Conservation (phyloP, 2,797 vertebrate genomes). For the Sciurus carolinensis region DNA sequence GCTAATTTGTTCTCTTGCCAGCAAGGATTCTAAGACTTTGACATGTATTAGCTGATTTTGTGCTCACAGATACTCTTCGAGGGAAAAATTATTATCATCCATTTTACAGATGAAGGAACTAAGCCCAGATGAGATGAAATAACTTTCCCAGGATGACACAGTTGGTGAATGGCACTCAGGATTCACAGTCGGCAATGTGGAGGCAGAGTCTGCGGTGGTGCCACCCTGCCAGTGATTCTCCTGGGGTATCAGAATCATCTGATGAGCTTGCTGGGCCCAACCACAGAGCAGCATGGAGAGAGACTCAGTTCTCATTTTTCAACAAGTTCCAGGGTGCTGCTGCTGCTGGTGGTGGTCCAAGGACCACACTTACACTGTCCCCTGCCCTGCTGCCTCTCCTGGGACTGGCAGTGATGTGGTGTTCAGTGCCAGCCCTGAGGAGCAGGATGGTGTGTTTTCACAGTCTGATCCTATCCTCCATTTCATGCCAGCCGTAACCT, state of each 20-base stretch:
- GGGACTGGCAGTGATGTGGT: not conserved
- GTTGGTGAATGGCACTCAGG: not conserved
- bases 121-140: not conserved
- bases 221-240: not conserved
- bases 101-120: slow-evolving; percentile 4
- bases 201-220: not conserved
- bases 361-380: not conserved
- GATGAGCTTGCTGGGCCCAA: not conserved
- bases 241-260: not conserved
- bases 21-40: not conserved
- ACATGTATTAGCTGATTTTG: not conserved
- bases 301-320: not conserved
- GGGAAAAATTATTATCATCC: not conserved
- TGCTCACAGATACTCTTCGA: not conserved
- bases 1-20: not conserved
- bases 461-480: not conserved
- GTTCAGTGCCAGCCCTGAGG: not conserved
- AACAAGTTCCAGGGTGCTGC: not conserved
- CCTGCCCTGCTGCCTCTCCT: not conserved
- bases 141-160: not conserved
- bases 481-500: not conserved
- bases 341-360: not conserved
- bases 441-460: not conserved
- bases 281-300: not conserved
- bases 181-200: not conserved